Evolutionary conservation across 1,140 invertebrate species (phyloP).

Genomic region (Chionoecetes opilio): DNA sequence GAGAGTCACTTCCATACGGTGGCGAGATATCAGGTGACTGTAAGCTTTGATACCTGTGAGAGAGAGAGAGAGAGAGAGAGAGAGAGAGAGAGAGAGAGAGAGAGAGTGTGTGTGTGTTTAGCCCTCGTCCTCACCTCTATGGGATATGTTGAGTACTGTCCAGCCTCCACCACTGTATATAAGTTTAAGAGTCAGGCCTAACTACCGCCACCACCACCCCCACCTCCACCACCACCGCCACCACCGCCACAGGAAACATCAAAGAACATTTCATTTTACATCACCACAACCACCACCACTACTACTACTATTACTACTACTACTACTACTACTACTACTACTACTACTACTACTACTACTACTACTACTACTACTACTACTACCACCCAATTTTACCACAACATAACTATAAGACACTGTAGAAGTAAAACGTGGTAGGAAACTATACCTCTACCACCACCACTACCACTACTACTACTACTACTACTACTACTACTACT

Average conservation of each 20-base stretch:
- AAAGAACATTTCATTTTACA: background rate
- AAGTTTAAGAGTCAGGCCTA: background rate
- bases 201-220: background rate
- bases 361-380: background rate
- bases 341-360: constrained; percentile 45
- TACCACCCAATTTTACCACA: background rate
- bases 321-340: constrained; percentile 30
- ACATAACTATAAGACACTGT: too few species aligned
- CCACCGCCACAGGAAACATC: background rate
- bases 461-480: background rate
- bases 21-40: background rate
- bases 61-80: constrained; percentile 35
- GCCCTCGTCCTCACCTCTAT: background rate
- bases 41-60: constrained; percentile 33
- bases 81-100: constrained; percentile 31
- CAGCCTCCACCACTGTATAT: background rate
- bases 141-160: background rate
- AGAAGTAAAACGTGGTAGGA: too few species aligned
- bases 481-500: constrained; percentile 1
- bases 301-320: constrained; percentile 13
- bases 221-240: constrained; percentile 7
- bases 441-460: background rate
- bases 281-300: background rate
- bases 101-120: background rate
- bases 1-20: background rate